Evolutionary conservation across 2,888 invertebrate species (phyloP), one percentile per base, ranked within the genome.

Genomic region (Podotricha telesiphe): DNA sequence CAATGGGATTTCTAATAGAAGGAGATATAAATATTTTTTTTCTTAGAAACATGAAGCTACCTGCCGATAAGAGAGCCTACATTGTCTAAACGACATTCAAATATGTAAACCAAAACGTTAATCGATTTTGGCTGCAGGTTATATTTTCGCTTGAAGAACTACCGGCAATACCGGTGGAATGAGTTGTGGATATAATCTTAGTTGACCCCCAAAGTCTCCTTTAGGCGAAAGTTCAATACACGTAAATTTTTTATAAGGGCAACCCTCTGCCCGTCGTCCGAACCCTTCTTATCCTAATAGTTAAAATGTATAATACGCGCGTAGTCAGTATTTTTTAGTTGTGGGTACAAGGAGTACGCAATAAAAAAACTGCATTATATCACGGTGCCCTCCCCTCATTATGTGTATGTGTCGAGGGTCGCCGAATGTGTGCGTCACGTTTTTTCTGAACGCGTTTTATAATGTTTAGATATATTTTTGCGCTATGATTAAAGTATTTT

Each of bases 351-450:
- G 86, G 86, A 92, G 89, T 83, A 82, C 85, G 91, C 89, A 91
- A 91, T 91, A 93, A 93, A 93, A n/a, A 93, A 93, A 92, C 86
- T 90, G 91, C 93, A 92, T 91, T 93, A 92, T 92, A 93, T 91
- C 91, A 91, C 86, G 79, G 82, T 86, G 83, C 87, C 89, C 91
- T 88, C 90, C 91, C 88, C 86, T 89, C 88, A 88, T 91, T 89
- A 89, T 83, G 82, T 84, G 88, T 48, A 47, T 62, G 62, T 62
- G 62, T 83, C 85, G 84, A 85, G 91, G 91, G 90, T 84, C 80
- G 69, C 68, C 55, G 72, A 71, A 75, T 75, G 74, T 78, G 77
- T 82, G 86, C 83, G 86, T 82, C 81, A 79, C 76, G 64, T 67
- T 73, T 80, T 80, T 85, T 83, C 80, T 77, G 79, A 76, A 69